Evolutionary conservation across 2,113 vertebrate species (phyloP), one percentile per base, ranked within the genome.

Genomic region (Hippocampus guttulatus): DNA sequence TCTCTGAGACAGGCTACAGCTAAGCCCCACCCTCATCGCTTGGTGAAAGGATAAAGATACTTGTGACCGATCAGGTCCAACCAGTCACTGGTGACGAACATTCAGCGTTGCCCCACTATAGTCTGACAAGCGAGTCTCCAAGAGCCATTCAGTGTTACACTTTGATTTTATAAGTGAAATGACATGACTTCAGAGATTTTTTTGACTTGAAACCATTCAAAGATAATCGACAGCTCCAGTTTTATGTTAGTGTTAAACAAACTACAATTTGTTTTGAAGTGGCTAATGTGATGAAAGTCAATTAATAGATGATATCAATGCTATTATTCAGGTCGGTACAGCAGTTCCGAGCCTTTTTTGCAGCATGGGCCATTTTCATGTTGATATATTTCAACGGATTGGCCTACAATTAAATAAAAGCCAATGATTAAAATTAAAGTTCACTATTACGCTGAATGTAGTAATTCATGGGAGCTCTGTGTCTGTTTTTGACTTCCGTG

Each of bases 21-120:
- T 81, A 83, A 89, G 89, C 92, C 84, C 89, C 89, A 86, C 92
- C 92, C 91, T 90, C 81, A 72, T 75, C 76, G 84, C 87, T 89
- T 71, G 47, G 78, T 71, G 75, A 84, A 86, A 90, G 89, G 89
- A 91, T 85, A 88, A 74, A 83, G 84, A 91, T 78, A 90, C 79
- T 90, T 89, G 87, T 83, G 87, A 92, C 92, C 82, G 82, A 92
- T 90, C 92, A 92, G 91, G 92, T 93, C 86, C 80, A 85, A 91
- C 92, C 90, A 91, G 92, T 93, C 88, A 83, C 66, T 70, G 79
- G 87, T 87, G 87, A 91, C 88, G 90, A 91, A 88, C 88, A 89
- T 84, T 81, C 69, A 78, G 77, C 76, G 85, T 91, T 79, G 79
- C 89, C 81, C 82, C 81, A 88, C 76, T 72, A 82, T 82, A 85